Evolutionary conservation across 2,888 invertebrate species (phyloP), one percentile per base, ranked within the genome.

Genomic region (Psylliodes chrysocephalus): DNA sequence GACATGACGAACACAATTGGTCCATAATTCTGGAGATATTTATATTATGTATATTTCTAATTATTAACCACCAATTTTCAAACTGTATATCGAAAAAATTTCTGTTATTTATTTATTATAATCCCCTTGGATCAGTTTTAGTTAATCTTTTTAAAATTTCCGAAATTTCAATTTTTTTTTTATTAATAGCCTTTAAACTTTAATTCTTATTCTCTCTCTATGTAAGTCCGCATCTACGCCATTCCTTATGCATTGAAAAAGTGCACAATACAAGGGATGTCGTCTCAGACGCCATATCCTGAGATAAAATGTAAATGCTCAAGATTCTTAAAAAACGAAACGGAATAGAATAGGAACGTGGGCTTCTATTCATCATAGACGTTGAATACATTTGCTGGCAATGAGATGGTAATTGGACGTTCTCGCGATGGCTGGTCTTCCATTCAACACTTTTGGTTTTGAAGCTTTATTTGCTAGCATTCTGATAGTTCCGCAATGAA

Each of bases 331-430:
- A 44, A 44, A 44, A 18, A 4, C 18, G 18, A 44, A 44, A 17
- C 18, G 44, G 44, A 44, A 14, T 44, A 44, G 44, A 17, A 8
- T 19, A n/a, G 17, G 44, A 44, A 44, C 17, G 40, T 17, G 40
- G n/a, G 44, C 14, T 44, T 44, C 44, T 44, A 44, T 44, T 44
- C 44, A 44, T 44, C 15, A 44, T 44, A 44, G 44, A 44, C n/a
- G 44, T 17, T 44, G 44, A 44, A 44, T 44, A 44, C 44, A 10
- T 44, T 44, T 19, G 44, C 18, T 18, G 15, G 44, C 15, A 19
- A 44, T 44, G 44, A 14, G n/a, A 44, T 44, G 44, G 44, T 44
- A 44, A 44, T 44, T 44, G 44, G 12, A 44, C 44, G 44, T 14
- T 19, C 19, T 14, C 15, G 10, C 7, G 7, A 30, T 30, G 1